A percentile compares a stretch with the other conserved stretches of the same genome.
Conservation (phyloP, 1,140 invertebrate species). For the Arion vulgaris region DNA sequence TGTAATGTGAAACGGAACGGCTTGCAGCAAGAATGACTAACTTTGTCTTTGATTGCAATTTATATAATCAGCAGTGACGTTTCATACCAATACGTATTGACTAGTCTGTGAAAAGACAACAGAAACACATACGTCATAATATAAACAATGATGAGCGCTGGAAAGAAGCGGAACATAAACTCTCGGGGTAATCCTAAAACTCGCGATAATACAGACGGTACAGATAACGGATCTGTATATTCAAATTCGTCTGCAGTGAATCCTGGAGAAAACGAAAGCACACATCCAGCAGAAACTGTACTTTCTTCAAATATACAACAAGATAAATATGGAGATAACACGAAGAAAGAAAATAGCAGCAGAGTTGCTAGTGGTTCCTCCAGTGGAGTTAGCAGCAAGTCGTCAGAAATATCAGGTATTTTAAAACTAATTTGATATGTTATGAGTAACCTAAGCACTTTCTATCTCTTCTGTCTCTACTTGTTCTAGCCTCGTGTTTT, state of each 20-base stretch:
- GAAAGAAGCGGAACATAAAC: not conserved
- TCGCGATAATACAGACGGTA: not conserved
- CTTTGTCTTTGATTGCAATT: too few species aligned
- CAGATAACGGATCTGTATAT: not conserved
- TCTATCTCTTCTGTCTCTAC: not conserved
- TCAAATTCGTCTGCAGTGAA: not conserved
- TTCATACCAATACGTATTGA: too few species aligned
- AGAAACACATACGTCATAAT: too few species aligned
- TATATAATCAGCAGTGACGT: too few species aligned
- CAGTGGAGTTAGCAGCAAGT: slow-evolving; percentile 31
- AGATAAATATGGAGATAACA: not conserved
- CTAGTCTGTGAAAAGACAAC: too few species aligned
- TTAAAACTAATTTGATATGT: not conserved
- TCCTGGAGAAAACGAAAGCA: not conserved
- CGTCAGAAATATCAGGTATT: slow-evolving; percentile 27
- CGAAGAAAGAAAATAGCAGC: not conserved
- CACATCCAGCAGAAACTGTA: not conserved
- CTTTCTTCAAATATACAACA: not conserved
- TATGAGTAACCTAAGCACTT: not conserved
- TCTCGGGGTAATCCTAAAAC: not conserved
- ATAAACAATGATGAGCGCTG: not conserved
- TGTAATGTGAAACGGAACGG: too few species aligned
- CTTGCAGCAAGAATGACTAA: too few species aligned
- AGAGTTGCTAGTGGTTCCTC: slow-evolving; percentile 29
- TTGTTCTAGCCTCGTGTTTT: too few species aligned